These are phyloP conservation scores for Drosophila athabasca DNA, from an alignment of 1,140 invertebrate genomes.

Conservation along the genomic window DNA sequence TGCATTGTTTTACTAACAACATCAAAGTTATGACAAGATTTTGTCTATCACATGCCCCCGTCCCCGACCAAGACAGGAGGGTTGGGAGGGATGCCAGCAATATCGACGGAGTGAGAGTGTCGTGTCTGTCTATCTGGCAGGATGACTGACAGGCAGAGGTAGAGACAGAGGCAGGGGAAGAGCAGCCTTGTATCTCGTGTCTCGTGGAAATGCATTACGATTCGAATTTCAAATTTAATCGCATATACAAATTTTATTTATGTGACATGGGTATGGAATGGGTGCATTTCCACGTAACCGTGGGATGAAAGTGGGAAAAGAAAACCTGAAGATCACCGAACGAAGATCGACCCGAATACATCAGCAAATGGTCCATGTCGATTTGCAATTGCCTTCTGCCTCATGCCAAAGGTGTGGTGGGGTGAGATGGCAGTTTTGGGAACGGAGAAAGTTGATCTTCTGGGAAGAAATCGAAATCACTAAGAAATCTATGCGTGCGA, in stretches of 20 bases:
- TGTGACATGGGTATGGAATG: conserved; percentile 73
- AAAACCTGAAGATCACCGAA: conserved; percentile 35
- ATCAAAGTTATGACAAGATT: conserved; percentile 83
- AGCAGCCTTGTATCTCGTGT: conserved; percentile 25
- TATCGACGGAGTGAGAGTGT: conserved; percentile 27
- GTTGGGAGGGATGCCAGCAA: conserved; percentile 44
- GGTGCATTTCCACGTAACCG: conserved; percentile 54
- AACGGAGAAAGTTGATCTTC: conserved; percentile 45
- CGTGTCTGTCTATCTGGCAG: conserved; percentile 34
- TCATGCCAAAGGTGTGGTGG: conserved; percentile 28
- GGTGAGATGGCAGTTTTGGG: neutral
- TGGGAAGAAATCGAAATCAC: conserved; percentile 41
- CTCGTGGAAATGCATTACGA: conserved; percentile 68
- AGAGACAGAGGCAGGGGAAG: conserved; percentile 19
- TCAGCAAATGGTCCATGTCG: conserved; percentile 73
- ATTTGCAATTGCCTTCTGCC: conserved; percentile 49
- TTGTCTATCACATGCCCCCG: conserved; percentile 73
- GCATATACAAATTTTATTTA: conserved; percentile 82
- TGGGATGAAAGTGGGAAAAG: conserved; percentile 50
- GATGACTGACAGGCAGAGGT: conserved; percentile 52
- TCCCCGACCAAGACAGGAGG: conserved; percentile 34
- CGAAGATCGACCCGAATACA: conserved; percentile 15
- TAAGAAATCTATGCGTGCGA: conserved; percentile 2
- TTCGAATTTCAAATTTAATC: conserved; percentile 82
- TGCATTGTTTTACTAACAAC: conserved; percentile 79